These are phyloP conservation scores for Empis livida DNA, from an alignment of 2,888 invertebrate genomes.

Conservation along the genomic window DNA sequence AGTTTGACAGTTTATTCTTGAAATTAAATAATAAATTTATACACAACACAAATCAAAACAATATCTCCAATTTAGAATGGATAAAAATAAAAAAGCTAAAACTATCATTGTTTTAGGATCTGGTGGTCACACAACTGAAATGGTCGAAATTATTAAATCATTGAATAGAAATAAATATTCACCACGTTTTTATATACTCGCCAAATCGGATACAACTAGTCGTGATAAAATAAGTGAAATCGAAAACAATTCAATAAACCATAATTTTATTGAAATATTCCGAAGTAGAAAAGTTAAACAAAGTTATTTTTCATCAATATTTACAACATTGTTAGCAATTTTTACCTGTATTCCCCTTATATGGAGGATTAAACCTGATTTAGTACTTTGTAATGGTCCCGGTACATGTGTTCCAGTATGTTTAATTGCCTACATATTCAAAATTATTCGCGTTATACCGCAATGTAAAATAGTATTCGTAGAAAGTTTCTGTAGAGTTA, in stretches of 20 bases:
- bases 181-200: conserved; percentile 66
- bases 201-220: conserved; percentile 66
- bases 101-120: conserved; percentile 31
- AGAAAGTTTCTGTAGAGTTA: conserved; percentile 90
- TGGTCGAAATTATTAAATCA: conserved; percentile 57
- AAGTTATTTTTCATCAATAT: conserved; percentile 63
- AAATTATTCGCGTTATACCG: conserved; percentile 47
- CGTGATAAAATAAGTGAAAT: conserved; percentile 46
- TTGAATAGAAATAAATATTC: conserved; percentile 50
- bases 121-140: conserved; percentile 78
- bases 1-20: too few relatives aligned
- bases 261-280: conserved; percentile 43
- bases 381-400: conserved; percentile 88
- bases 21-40: too few relatives aligned
- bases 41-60: too few relatives aligned
- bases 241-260: conserved; percentile 37
- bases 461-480: conserved; percentile 69
- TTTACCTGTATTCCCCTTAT: conserved; percentile 55
- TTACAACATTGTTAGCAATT: conserved; percentile 64
- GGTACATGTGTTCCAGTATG: conserved; percentile 93
- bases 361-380: conserved; percentile 55
- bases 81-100: conserved; percentile 3
- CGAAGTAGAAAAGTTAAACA: conserved; percentile 82
- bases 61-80: too few relatives aligned
- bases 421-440: conserved; percentile 58